Base-by-base conservation (phyloP, 2,888 invertebrate genomes). In the Dasysyrphus tricinctus region DNA sequence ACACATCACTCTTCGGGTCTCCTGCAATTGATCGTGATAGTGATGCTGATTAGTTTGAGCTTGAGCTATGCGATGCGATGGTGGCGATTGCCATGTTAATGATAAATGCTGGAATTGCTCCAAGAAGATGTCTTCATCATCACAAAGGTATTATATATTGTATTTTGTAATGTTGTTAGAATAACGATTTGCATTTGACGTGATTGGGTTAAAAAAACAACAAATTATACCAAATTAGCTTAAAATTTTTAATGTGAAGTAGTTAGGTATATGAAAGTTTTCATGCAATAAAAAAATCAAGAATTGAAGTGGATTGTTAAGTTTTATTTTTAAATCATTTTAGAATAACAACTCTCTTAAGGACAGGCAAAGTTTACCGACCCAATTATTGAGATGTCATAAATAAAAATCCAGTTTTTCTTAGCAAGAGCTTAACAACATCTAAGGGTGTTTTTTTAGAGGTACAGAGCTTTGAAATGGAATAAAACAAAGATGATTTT, bases 21-120 rank as follows among this genome's bases (percentile, higher is more conserved):
- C 12, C 12, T 34, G 59, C 75, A 63, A 79, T 63, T 54, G 80
- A 80, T 77, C 84, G 84, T 85, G 84, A 86, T 81, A 63, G 49
- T 70, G 77, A 81, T 78, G 78, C 81, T 82, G 82, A 86, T 86
- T 81, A 86, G 85, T 44, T 65, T 24, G 56, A 59, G 34, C 16
- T 57, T 57, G 16, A 57, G 34, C 56, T n/a, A 56, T 56, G 39
- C 61, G 67, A 85, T 76, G 39, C 61, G 61, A 86, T 77, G 65
- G 49, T 69, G 74, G 70, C 65, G 78, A 74, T 74, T 37, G 73
- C 69, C 61, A 74, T 73, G 82, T 34, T 82, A 70, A 86, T 86
- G 78, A 54, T 69, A 37, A 67, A 49, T 49, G 49, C 29, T 67
- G 75, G 65, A 74, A 78, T 54, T 47, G 65, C 65, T 37, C 49